Evolutionary conservation across 2,888 invertebrate genomes (phyloP).

Genomic region (Protodeltote pygarga): DNA sequence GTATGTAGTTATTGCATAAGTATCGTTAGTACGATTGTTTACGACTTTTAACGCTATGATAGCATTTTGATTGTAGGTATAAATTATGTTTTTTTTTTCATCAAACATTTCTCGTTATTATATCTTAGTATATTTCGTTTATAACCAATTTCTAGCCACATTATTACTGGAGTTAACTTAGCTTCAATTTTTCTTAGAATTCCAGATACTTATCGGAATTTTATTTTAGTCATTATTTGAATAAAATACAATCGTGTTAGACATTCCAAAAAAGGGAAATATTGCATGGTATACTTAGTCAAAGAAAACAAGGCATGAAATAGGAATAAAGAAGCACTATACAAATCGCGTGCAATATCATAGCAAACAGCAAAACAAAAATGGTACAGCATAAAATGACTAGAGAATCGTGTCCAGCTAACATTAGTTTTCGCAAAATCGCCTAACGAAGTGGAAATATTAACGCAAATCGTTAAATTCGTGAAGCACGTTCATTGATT

Average conservation of each 20-base stretch:
- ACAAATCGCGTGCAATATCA: constrained; percentile 8
- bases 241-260: no score
- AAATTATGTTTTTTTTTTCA: no score
- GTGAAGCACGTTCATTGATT: constrained; percentile 30
- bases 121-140: no score
- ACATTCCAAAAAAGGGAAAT: no score
- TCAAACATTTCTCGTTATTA: no score
- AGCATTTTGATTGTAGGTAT: not conserved
- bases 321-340: not conserved
- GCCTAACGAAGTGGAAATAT: constrained; percentile 38
- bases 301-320: not conserved
- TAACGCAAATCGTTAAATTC: constrained; percentile 27
- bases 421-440: constrained; percentile 32
- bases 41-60: no score
- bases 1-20: not conserved
- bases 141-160: no score
- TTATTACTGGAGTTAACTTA: no score
- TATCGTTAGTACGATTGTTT: no score
- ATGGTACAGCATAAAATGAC: constrained; percentile 16
- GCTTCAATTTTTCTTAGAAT: no score
- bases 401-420: constrained; percentile 24
- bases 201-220: no score
- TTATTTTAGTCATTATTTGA: no score
- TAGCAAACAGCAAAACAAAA: constrained; percentile 4
- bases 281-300: not conserved